A percentile compares a stretch with the other conserved stretches of the same genome.
Evolutionary conservation across 2,113 vertebrate genomes (phyloP).

Genomic region (Caracal caracal): DNA sequence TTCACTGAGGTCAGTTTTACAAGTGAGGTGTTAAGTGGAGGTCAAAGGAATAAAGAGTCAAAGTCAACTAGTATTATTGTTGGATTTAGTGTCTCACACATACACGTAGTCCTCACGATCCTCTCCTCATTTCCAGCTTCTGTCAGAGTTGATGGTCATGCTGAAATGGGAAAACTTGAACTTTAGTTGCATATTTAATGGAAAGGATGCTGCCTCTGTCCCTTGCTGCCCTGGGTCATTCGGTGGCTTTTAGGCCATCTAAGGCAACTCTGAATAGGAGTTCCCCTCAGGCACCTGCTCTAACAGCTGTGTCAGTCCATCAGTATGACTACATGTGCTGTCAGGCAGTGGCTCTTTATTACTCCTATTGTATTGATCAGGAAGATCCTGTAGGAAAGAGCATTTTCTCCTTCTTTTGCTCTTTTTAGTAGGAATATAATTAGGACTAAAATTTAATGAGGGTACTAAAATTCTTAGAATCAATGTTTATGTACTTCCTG

Average conservation of each 20-base stretch:
- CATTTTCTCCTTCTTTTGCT: background rate
- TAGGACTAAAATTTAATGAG: slow-evolving; percentile 73
- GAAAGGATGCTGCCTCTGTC: background rate
- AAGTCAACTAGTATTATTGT: background rate
- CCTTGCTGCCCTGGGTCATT: background rate
- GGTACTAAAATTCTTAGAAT: slow-evolving; percentile 49
- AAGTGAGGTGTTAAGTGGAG: background rate
- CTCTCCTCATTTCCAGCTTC: background rate
- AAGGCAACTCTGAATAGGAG: background rate
- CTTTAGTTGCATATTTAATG: background rate
- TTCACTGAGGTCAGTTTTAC: background rate
- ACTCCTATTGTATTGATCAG: slow-evolving; percentile 29
- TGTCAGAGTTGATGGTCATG: background rate
- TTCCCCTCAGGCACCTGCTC: background rate
- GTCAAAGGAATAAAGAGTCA: background rate
- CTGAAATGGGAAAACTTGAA: background rate
- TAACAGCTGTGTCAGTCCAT: background rate
- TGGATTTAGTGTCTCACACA: background rate
- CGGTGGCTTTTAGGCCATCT: background rate
- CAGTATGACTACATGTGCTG: background rate
- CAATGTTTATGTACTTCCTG: slow-evolving; percentile 67
- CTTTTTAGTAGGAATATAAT: background rate
- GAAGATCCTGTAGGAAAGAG: slow-evolving; percentile 62
- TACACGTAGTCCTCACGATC: background rate
- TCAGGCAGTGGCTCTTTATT: slow-evolving; percentile 51